A percentile compares a stretch with the other conserved stretches of the same genome.
These are phyloP conservation scores for Tenebrio molitor DNA, from an alignment of 1,140 invertebrate species.

Conservation along the genomic window DNA sequence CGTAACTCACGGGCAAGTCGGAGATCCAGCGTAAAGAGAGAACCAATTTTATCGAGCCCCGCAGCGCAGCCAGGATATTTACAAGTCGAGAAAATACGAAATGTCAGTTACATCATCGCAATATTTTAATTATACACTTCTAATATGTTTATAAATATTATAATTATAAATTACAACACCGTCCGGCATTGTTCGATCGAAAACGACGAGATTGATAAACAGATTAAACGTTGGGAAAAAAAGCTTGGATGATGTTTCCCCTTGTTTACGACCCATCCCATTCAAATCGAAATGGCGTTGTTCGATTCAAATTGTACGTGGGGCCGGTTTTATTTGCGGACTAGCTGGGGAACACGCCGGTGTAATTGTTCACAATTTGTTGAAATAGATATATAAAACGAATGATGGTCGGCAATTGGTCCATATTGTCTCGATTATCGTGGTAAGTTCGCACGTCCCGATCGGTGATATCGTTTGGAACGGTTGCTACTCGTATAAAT, in stretches of 20 bases:
- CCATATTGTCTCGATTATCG: constrained; percentile 38
- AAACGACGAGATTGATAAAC: constrained; percentile 11
- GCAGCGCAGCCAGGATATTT: constrained; percentile 26
- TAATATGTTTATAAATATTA: constrained; percentile 39
- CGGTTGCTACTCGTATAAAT: constrained; percentile 33
- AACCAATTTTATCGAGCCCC: constrained; percentile 32
- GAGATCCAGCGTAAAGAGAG: constrained; percentile 24
- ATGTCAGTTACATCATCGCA: constrained; percentile 35
- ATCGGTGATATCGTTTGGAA: constrained; percentile 33
- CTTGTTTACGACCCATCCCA: not conserved
- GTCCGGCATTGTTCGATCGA: constrained; percentile 24
- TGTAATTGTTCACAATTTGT: constrained; percentile 30
- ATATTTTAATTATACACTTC: constrained; percentile 30
- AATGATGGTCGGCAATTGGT: constrained; percentile 33
- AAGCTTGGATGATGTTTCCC: no score
- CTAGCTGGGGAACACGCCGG: not conserved
- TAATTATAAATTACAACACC: constrained; percentile 32
- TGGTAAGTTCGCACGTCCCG: constrained; percentile 33
- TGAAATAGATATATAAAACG: constrained; percentile 27
- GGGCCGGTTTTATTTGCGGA: constrained; percentile 4
- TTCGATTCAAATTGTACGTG: not conserved
- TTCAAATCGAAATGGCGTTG: not conserved
- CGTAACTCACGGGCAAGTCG: constrained; percentile 4
- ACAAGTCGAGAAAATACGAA: constrained; percentile 27
- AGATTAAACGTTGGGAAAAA: constrained; percentile 19